Conservation (phyloP, 2,113 vertebrate species). For the Ploceus nigricollis region DNA sequence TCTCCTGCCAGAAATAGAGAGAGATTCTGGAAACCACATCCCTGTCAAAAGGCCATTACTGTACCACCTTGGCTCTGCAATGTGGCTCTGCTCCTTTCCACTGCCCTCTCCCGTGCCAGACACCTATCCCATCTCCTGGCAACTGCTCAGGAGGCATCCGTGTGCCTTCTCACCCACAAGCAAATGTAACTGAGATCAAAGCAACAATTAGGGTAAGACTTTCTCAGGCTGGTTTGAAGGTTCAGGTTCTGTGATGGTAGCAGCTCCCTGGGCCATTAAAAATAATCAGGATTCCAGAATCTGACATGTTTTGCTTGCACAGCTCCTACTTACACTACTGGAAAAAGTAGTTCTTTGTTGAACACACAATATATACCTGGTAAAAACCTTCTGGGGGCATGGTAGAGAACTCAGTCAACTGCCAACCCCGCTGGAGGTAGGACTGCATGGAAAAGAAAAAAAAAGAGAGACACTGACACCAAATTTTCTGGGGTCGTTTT, state of each 20-base stretch:
- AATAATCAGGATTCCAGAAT: neutral
- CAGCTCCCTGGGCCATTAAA: neutral
- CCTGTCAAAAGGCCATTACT: neutral
- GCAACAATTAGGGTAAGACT: neutral
- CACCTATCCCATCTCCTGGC: neutral
- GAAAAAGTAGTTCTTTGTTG: neutral
- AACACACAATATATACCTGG: neutral
- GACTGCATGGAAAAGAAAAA: neutral
- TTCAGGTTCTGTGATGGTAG: neutral
- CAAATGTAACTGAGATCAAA: neutral
- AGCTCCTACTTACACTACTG: neutral
- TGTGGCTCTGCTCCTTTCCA: neutral
- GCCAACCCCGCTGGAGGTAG: rapidly evolving
- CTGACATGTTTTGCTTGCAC: neutral
- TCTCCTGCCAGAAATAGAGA: slow-evolving; percentile 42
- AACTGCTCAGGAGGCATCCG: neutral
- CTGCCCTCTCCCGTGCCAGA: neutral
- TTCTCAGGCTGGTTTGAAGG: neutral
- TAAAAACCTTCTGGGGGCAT: neutral
- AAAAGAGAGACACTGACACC: neutral
- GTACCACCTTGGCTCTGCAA: neutral
- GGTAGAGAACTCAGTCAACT: neutral
- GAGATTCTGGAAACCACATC: neutral
- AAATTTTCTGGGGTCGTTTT: neutral
- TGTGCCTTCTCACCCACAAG: neutral